Evolutionary conservation across 2,888 invertebrate species (phyloP), one percentile per base, ranked within the genome.

Genomic region (Oscheius sp.): DNA sequence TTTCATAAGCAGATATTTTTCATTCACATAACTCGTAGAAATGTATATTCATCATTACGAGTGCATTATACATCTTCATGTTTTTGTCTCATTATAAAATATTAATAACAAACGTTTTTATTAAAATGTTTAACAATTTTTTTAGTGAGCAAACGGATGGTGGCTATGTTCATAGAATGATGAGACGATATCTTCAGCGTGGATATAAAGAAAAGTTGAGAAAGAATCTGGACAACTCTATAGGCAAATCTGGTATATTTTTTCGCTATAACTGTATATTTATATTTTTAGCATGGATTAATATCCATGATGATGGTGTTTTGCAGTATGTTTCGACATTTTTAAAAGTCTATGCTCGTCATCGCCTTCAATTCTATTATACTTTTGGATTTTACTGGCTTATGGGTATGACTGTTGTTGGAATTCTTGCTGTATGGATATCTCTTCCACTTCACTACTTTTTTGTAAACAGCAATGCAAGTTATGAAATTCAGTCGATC

Each of bases 371-470:
- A 3, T 59, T 41, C 28, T 24, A 44, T 26, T 12, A 44, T 17
- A 17, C 24, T 14, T 44, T 59, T 20, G 59, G 59, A 2, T 28
- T 59, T 2, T 28, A 22, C 26, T 59, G 59, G 59, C 41, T 44
- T 8, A 44, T 44, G 2, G 9, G 28, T 9, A 26, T 41, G 41
- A 22, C 30, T 26, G 3, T 44, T 17, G 3, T 28, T 28, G 41
- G 44, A 14, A 26, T 59, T 5, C 8, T 59, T n/a, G 41, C 20
- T 26, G n/a, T 59, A 26, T 44, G 41, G 44, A 8, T 22, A 14
- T 41, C 59, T 20, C 9, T 59, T 41, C 44, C 59, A 8, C 41
- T 59, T 9, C 59, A 59, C 20, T 28, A 24, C 30, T 14, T 44
- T 9, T 44, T 44, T 6, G 30, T 59, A 28, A 9, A n/a, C 28